These are phyloP conservation scores for Odiellus spinosus DNA, from an alignment of 2,888 invertebrate species.

Conservation along the genomic window DNA sequence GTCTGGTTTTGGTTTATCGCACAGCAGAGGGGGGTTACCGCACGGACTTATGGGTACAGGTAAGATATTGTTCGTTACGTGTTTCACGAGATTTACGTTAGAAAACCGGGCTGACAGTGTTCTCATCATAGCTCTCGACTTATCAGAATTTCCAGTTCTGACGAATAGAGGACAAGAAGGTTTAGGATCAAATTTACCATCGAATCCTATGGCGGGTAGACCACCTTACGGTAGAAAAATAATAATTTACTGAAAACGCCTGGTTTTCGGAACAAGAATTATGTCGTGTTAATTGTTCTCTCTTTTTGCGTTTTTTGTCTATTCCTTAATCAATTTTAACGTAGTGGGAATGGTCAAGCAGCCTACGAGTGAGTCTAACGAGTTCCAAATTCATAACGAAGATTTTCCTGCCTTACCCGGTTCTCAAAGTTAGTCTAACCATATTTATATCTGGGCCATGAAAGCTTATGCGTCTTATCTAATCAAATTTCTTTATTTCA, in stretches of 20 bases:
- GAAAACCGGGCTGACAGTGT: background rate
- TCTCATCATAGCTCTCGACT: conserved; percentile 42
- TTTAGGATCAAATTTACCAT: conserved; percentile 16
- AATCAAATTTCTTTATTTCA: background rate
- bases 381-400: conserved; percentile 95
- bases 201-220: conserved; percentile 58
- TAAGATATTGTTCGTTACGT: too few species aligned
- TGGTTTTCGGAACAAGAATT: conserved; percentile 21
- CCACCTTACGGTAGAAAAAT: conserved; percentile 61
- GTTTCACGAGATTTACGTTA: too few species aligned
- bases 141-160: conserved; percentile 81
- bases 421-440: conserved; percentile 21
- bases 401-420: conserved; percentile 99
- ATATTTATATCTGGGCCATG: background rate
- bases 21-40: too few species aligned
- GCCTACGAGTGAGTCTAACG: conserved; percentile 58
- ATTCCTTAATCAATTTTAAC: too few species aligned
- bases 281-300: conserved; percentile 14
- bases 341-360: conserved; percentile 62
- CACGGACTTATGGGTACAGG: too few species aligned
- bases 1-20: too few species aligned
- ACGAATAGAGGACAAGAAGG: conserved; percentile 46
- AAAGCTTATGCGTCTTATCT: too few species aligned
- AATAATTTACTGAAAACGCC: too few species aligned
- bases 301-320: background rate